Evolutionary conservation across 2,113 vertebrate species (phyloP), one percentile per base, ranked within the genome.

Genomic region (Lepus americanus): DNA sequence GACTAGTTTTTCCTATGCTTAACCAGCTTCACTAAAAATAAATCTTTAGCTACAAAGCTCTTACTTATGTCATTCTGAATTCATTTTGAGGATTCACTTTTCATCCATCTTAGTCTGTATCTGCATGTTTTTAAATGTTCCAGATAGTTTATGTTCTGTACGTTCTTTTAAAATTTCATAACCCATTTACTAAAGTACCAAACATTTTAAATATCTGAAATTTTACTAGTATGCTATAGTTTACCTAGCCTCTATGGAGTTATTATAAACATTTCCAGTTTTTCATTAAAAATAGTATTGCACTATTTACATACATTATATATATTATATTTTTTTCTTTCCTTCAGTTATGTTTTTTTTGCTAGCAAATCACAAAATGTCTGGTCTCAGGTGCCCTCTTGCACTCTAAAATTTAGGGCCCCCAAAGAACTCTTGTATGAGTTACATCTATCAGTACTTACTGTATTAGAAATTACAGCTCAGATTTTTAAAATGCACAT

Each of bases 1-100:
- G 88, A 66, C 2, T 6, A 82, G 0, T 66, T 89, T 95, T 94
- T 90, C 20, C 87, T 88, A 0, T 64, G 78, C 64, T 82, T 95
- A 88, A 85, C 66, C 29, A 94, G 67, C 66, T 55, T 95, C 51
- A 1, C 78, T 88, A 78, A 95, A 95, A 94, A 76, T 92, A 94
- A 95, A 92, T 64, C 53, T 51, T 94, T 67, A 87, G 44, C 20
- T 92, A 27, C 59, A 92, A 93, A 96, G 76, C 77, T 94, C 59
- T 93, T 88, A 33, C 51, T 87, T 96, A 74, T 67, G 53, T 92
- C 86, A 81, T 94, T 93, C 94, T 90, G 49, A 95, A 73, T 87
- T 92, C 17, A 94, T 90, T 44, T 44, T 44, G 44, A 44, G 7
- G 44, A 44, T 44, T 44, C 44, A 44, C 6, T 93, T 94, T 93